Conservation (phyloP, 2,113 vertebrate genomes). For the Ranitomeya imitator region DNA sequence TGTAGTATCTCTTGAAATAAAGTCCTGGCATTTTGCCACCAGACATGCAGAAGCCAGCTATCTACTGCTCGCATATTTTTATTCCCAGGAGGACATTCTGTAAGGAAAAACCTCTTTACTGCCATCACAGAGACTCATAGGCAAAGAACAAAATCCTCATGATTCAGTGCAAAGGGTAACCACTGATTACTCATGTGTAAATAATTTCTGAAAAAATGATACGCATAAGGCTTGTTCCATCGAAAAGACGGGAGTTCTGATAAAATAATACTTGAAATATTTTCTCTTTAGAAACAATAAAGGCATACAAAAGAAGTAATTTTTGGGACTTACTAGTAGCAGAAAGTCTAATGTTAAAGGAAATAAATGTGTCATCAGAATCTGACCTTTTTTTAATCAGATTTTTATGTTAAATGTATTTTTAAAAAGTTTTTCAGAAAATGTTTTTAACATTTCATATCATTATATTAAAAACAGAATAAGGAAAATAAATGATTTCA, state of each 20-base stretch:
- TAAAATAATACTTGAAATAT: not conserved
- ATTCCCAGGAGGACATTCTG: slow-evolving; percentile 37
- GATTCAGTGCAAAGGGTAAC: slow-evolving; percentile 35
- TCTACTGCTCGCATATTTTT: slow-evolving; percentile 8
- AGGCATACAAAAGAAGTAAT: too few species aligned
- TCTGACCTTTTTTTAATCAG: too few species aligned
- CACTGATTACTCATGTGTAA: not conserved
- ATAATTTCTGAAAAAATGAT: slow-evolving; percentile 4
- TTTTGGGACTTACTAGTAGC: too few species aligned
- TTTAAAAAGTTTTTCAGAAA: too few species aligned
- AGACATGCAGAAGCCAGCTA: slow-evolving; percentile 21
- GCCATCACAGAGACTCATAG: slow-evolving; percentile 33
- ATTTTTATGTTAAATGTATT: too few species aligned
- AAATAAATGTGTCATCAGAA: too few species aligned
- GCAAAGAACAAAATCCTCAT: slow-evolving; percentile 35
- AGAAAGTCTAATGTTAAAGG: too few species aligned
- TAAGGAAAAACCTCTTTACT: slow-evolving; percentile 22
- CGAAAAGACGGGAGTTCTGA: not conserved
- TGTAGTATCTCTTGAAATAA: not conserved
- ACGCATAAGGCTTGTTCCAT: not conserved
- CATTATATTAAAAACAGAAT: too few species aligned
- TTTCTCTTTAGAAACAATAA: not conserved
- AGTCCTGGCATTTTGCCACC: slow-evolving; percentile 24
- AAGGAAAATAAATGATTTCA: too few species aligned
- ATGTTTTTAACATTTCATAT: too few species aligned